phyloP scores from a whole-genome alignment of 2,888 invertebrate genomes.

The Copidosoma aretas region DNA sequence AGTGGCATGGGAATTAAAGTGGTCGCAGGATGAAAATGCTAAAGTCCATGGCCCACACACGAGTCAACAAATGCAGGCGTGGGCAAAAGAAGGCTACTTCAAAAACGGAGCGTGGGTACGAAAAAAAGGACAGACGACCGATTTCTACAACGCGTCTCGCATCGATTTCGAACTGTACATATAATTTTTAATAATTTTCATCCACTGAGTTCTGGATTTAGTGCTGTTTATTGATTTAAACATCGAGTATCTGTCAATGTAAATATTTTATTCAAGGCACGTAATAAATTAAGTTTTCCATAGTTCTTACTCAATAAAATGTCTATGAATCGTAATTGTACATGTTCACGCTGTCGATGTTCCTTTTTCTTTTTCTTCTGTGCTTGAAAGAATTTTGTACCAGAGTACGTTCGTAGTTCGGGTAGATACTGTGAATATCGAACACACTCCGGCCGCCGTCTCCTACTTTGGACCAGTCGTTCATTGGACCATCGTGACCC shows the following conservation, averaged over 20 bases:
- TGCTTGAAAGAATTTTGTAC: slow-evolving; percentile 20
- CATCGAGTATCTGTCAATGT: neutral
- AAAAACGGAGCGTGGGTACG: slow-evolving; percentile 86
- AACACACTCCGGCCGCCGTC: slow-evolving; percentile 29
- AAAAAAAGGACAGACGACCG: slow-evolving; percentile 74
- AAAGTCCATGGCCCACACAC: slow-evolving; percentile 85
- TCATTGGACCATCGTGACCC: slow-evolving; percentile 29
- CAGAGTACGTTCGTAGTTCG: slow-evolving; percentile 9
- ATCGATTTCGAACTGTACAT: slow-evolving; percentile 94
- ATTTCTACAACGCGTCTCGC: slow-evolving; percentile 86
- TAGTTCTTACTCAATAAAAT: neutral
- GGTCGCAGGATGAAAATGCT: slow-evolving; percentile 77
- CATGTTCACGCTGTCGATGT: neutral
- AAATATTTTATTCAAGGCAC: slow-evolving; percentile 1
- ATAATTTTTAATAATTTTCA: slow-evolving; percentile 59
- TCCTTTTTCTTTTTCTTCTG: slow-evolving; percentile 15
- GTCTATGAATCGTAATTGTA: neutral
- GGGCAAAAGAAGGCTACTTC: slow-evolving; percentile 86
- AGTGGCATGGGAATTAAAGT: slow-evolving; percentile 90
- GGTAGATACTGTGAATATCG: slow-evolving; percentile 3
- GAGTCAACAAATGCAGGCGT: slow-evolving; percentile 88
- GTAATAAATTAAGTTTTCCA: neutral
- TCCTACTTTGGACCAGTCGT: slow-evolving; percentile 41
- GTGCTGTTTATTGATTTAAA: neutral
- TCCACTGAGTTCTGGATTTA: no score